Evolutionary conservation across 2,888 invertebrate species (phyloP).

Genomic region (Melieria omissa): DNA sequence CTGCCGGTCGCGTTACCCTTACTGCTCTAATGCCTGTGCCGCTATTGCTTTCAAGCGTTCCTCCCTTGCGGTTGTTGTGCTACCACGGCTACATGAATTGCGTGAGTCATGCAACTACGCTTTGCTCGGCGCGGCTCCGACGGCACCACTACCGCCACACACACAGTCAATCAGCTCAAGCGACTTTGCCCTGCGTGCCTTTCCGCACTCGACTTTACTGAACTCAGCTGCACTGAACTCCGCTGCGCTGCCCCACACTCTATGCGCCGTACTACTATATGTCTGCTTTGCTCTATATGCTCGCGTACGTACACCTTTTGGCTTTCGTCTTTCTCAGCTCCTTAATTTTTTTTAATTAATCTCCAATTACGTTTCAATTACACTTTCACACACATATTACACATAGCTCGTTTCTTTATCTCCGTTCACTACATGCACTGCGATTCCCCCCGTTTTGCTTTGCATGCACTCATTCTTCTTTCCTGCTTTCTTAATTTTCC

Average conservation of each 20-base stretch:
- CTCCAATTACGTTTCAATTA: conserved; percentile 27
- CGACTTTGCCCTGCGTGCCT: conserved; percentile 26
- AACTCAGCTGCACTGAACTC: too few species aligned
- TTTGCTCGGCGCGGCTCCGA: conserved; percentile 39
- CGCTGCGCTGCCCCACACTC: background rate
- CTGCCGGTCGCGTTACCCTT: conserved; percentile 29
- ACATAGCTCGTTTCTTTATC: conserved; percentile 29
- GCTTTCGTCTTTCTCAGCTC: conserved; percentile 5
- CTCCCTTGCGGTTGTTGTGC: too few species aligned
- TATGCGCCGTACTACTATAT: background rate
- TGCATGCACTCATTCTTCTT: conserved; percentile 17
- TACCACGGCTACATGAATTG: background rate
- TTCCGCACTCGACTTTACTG: conserved; percentile 12
- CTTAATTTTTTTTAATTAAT: conserved; percentile 27
- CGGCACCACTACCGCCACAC: conserved; percentile 13
- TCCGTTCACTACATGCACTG: conserved; percentile 20
- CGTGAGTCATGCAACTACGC: conserved; percentile 46
- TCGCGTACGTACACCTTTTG: conserved; percentile 3
- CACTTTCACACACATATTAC: conserved; percentile 23
- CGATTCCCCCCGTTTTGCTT: background rate
- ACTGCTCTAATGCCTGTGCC: conserved; percentile 30
- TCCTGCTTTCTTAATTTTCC: conserved; percentile 13
- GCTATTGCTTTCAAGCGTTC: background rate
- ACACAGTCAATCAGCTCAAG: conserved; percentile 34
- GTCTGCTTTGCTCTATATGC: background rate